These are phyloP conservation scores for Melangyna quadrimaculata DNA, from an alignment of 2,888 invertebrate species.

Conservation along the genomic window DNA sequence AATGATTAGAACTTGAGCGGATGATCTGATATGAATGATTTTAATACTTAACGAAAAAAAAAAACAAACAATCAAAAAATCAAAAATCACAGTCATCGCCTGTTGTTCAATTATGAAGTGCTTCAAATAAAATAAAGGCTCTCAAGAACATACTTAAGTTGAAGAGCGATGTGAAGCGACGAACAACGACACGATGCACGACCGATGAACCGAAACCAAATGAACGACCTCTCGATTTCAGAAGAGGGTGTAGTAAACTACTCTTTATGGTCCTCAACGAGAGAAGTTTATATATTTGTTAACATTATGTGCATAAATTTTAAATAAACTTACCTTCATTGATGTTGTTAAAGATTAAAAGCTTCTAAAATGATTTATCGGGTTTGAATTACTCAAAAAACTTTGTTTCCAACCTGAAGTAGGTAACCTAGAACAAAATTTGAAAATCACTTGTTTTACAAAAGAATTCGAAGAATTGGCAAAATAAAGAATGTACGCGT, in stretches of 20 bases:
- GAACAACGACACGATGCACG: not conserved
- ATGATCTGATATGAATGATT: not conserved
- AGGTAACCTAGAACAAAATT: no score
- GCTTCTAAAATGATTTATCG: no score
- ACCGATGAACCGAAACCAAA: not conserved
- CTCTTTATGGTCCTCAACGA: not conserved
- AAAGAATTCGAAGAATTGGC: no score
- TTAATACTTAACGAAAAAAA: not conserved
- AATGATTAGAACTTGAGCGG: not conserved
- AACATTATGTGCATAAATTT: not conserved
- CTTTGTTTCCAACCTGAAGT: no score
- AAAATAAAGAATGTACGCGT: no score
- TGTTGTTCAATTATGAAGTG: not conserved
- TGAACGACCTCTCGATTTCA: not conserved
- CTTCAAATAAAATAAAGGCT: not conserved
- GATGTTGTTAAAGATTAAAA: no score
- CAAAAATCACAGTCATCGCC: not conserved
- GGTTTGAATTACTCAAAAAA: no score
- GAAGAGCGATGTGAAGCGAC: not conserved
- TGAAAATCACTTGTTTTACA: no score
- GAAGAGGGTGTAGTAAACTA: not conserved
- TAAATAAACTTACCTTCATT: no score
- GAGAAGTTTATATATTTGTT: not conserved
- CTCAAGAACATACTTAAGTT: not conserved
- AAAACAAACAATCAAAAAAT: not conserved